Percentiles rank a stretch among this genome's conserved stretches.
Evolutionary conservation across 2,888 invertebrate genomes (phyloP).

Genomic region (Isotomurus palustris): DNA sequence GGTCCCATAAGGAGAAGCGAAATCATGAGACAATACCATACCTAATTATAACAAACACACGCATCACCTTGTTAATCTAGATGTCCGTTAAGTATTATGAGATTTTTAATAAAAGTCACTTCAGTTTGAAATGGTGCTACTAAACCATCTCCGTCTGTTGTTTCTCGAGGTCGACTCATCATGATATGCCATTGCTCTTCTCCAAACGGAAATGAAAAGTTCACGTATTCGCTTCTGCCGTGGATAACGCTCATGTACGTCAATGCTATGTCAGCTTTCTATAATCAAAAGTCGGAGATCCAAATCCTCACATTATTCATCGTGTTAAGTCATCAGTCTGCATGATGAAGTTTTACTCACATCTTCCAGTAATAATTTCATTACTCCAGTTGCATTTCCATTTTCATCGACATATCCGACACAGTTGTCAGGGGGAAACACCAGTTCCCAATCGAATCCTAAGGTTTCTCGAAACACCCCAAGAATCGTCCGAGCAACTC

Average conservation of each 20-base stretch:
- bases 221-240: slow-evolving; percentile 56
- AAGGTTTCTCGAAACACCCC: slow-evolving; percentile 64
- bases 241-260: slow-evolving; percentile 68
- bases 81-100: neutral
- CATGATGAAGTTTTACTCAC: slow-evolving; percentile 51
- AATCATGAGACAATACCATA: slow-evolving; percentile 68
- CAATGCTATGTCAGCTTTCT: slow-evolving; percentile 74
- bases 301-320: neutral
- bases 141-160: slow-evolving; percentile 75
- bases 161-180: slow-evolving; percentile 72
- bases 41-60: slow-evolving; percentile 45
- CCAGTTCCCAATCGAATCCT: slow-evolving; percentile 68
- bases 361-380: slow-evolving; percentile 60
- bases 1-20: slow-evolving; percentile 72
- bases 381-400: slow-evolving; percentile 55
- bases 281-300: slow-evolving; percentile 12
- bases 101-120: slow-evolving; percentile 53
- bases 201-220: slow-evolving; percentile 64
- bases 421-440: slow-evolving; percentile 59
- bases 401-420: slow-evolving; percentile 54
- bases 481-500: slow-evolving; percentile 69
- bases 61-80: neutral
- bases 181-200: slow-evolving; percentile 74
- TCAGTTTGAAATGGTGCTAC: slow-evolving; percentile 70
- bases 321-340: neutral